A percentile compares a stretch with the other conserved stretches of the same genome.
phyloP scores from a whole-genome alignment of 2,113 vertebrate species.

The Colossoma macropomum region DNA sequence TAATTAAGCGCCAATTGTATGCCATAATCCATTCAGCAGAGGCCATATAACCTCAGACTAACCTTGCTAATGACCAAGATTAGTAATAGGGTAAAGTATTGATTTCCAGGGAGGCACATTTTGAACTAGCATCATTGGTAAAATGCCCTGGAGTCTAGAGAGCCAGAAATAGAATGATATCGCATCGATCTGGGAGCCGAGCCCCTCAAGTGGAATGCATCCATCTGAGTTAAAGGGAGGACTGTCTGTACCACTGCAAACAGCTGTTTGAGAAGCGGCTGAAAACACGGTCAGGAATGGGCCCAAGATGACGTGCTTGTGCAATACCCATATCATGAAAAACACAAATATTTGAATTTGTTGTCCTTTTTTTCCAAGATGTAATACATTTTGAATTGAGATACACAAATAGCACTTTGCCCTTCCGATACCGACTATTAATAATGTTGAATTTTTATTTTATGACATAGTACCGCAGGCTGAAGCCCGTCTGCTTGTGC shows the following conservation, averaged over 20 bases:
- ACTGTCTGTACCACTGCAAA: slow-evolving; percentile 19
- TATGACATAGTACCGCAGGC: too few relatives aligned
- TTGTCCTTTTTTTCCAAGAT: neutral
- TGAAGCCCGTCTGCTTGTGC: too few relatives aligned
- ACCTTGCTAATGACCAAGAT: slow-evolving; percentile 24
- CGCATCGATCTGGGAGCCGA: slow-evolving; percentile 10
- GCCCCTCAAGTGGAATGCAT: slow-evolving; percentile 25
- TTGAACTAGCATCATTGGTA: slow-evolving; percentile 19
- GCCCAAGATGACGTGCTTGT: neutral
- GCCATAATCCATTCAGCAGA: slow-evolving; percentile 5
- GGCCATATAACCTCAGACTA: slow-evolving; percentile 14
- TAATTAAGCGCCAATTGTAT: slow-evolving; percentile 39
- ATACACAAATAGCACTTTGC: too few relatives aligned
- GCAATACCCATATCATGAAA: neutral
- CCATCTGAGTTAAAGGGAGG: slow-evolving; percentile 20
- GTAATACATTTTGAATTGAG: too few relatives aligned
- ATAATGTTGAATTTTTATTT: too few relatives aligned
- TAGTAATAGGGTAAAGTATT: slow-evolving; percentile 40
- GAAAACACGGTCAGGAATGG: neutral
- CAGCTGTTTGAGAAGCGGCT: slow-evolving; percentile 19
- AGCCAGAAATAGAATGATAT: slow-evolving; percentile 52
- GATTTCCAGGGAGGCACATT: slow-evolving; percentile 23
- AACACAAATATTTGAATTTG: neutral
- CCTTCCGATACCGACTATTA: too few relatives aligned
- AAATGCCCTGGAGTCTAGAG: slow-evolving; percentile 21